Conservation (phyloP, 1,140 invertebrate genomes). For the Orussus abietinus region DNA sequence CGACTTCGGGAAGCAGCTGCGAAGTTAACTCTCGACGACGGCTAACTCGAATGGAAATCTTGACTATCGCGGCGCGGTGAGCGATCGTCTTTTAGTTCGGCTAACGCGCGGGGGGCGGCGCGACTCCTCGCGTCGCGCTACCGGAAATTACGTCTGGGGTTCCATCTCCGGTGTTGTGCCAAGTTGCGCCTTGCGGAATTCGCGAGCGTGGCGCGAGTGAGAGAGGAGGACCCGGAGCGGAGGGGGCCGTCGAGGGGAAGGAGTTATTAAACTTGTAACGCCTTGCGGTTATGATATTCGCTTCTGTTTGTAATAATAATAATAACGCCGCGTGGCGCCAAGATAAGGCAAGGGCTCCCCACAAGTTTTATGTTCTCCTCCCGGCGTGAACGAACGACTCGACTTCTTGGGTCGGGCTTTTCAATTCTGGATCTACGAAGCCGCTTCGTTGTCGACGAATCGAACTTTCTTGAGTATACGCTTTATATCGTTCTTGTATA, state of each 20-base stretch:
- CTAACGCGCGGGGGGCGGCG: slow-evolving; percentile 30
- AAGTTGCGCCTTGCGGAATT: slow-evolving; percentile 31
- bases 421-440: no score
- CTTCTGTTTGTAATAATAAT: slow-evolving; percentile 24
- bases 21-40: no score
- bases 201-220: slow-evolving; percentile 9
- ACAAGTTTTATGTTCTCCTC: no score
- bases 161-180: slow-evolving; percentile 52
- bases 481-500: no score
- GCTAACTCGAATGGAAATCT: no score
- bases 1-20: no score
- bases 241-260: slow-evolving; percentile 2
- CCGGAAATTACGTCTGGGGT: slow-evolving; percentile 53
- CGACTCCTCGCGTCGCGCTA: slow-evolving; percentile 24
- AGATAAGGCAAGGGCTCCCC: no score
- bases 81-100: slow-evolving; percentile 48
- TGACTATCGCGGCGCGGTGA: slow-evolving; percentile 41
- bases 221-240: slow-evolving; percentile 2
- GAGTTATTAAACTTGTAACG: slow-evolving; percentile 38
- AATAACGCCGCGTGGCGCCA: no score
- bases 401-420: no score
- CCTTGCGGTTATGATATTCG: slow-evolving; percentile 14
- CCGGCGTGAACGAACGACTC: no score
- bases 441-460: no score
- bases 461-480: no score